These are phyloP conservation scores for Ferdinandea cuprea DNA, from an alignment of 2,888 invertebrate species.

Conservation along the genomic window DNA sequence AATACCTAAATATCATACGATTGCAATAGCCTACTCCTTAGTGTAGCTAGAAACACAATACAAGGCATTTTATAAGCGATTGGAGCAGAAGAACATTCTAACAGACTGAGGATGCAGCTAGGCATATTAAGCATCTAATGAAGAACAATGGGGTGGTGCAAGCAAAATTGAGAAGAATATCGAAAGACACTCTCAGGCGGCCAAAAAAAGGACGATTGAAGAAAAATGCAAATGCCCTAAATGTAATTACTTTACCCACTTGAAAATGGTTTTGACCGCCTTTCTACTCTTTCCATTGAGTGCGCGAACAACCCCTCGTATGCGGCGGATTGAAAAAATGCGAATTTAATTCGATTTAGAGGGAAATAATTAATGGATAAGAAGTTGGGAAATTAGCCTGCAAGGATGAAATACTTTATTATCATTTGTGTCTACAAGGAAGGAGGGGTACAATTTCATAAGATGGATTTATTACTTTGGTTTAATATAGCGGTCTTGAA, in stretches of 20 bases:
- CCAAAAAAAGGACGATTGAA: constrained; percentile 45
- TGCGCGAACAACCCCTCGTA: constrained; percentile 26
- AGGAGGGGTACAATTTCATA: constrained; percentile 54
- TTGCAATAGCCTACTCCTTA: too few species aligned
- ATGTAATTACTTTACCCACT: constrained; percentile 70
- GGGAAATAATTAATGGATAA: constrained; percentile 72
- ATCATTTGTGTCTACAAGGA: constrained; percentile 42
- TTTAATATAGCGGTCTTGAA: too few species aligned
- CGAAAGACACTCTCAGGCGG: constrained; percentile 25
- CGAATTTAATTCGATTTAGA: constrained; percentile 72
- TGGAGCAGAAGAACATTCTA: constrained; percentile 45
- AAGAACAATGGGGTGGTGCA: constrained; percentile 41
- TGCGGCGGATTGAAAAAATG: constrained; percentile 62
- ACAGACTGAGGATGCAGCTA: constrained; percentile 39
- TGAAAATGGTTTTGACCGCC: constrained; percentile 53
- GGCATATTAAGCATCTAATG: constrained; percentile 69
- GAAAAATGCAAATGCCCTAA: constrained; percentile 71
- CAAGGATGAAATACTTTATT: constrained; percentile 53
- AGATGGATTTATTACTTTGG: constrained; percentile 49
- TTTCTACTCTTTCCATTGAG: neutral
- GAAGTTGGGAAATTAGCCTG: constrained; percentile 71
- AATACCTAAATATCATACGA: too few species aligned
- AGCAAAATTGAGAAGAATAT: neutral
- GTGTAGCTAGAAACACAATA: constrained; percentile 50
- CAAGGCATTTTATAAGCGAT: constrained; percentile 48